These are phyloP conservation scores for Acrocera orbiculus DNA, from an alignment of 2,888 invertebrate species.

Conservation along the genomic window DNA sequence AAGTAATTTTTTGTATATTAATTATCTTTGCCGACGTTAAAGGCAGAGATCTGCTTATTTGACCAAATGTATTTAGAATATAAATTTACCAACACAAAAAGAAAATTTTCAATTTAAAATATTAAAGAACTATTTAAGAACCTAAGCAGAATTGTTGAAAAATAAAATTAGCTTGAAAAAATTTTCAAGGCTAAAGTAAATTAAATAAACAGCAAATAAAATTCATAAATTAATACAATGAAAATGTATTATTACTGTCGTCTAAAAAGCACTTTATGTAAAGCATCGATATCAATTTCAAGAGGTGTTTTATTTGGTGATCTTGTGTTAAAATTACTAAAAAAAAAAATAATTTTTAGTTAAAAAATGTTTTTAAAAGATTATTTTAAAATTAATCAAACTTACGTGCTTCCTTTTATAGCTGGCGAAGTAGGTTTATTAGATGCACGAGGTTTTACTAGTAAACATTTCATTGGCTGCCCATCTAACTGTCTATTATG, in stretches of 20 bases:
- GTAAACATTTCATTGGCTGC: constrained; percentile 78
- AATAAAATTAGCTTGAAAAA: too few species aligned
- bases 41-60: too few species aligned
- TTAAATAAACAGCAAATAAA: too few species aligned
- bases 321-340: constrained; percentile 11
- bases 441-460: constrained; percentile 57
- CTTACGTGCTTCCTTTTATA: constrained; percentile 15
- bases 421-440: constrained; percentile 37
- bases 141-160: too few species aligned
- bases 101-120: too few species aligned
- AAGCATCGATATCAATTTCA: constrained; percentile 31
- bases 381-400: neutral
- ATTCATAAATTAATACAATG: too few species aligned
- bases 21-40: too few species aligned
- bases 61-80: too few species aligned
- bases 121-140: too few species aligned
- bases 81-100: too few species aligned
- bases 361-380: constrained; percentile 1
- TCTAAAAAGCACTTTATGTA: constrained; percentile 30
- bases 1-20: too few species aligned
- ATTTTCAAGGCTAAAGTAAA: too few species aligned
- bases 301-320: constrained; percentile 21
- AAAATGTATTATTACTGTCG: constrained; percentile 15
- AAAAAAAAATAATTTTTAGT: neutral
- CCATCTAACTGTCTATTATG: constrained; percentile 87